phyloP scores from a whole-genome alignment of 1,140 invertebrate species.

The Platorchestia sp. region DNA sequence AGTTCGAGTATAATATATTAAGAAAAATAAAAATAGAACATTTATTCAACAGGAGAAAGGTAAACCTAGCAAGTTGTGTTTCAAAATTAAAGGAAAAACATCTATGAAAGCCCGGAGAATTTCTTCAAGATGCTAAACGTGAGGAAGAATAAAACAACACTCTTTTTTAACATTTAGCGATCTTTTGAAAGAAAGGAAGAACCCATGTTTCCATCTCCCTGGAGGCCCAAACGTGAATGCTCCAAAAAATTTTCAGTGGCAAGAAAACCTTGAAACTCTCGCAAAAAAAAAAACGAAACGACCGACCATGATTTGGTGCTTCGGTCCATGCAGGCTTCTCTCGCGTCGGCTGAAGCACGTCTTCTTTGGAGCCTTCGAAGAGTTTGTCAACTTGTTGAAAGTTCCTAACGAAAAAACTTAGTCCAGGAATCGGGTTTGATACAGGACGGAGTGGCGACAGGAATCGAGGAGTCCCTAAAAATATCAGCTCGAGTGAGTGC shows the following conservation, averaged over 20 bases:
- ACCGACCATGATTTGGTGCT: neutral
- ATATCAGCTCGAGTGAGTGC: neutral
- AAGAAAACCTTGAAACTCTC: neutral
- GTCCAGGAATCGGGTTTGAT: constrained; percentile 28
- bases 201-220: neutral
- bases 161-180: too few species aligned
- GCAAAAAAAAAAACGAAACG: neutral
- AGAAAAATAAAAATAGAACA: too few species aligned
- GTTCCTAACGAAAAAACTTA: constrained; percentile 47
- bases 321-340: neutral
- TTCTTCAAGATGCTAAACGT: neutral
- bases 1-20: too few species aligned
- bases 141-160: neutral
- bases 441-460: neutral
- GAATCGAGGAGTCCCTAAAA: neutral
- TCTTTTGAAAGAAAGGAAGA: too few species aligned
- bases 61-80: neutral
- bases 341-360: constrained; percentile 3
- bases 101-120: neutral
- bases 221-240: neutral
- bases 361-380: neutral
- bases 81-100: neutral
- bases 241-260: neutral
- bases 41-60: too few species aligned
- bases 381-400: constrained; percentile 43